Percentiles rank a stretch among this genome's conserved stretches.
Conservation (phyloP, 2,797 vertebrate genomes). For the Neostethus bicornis region DNA sequence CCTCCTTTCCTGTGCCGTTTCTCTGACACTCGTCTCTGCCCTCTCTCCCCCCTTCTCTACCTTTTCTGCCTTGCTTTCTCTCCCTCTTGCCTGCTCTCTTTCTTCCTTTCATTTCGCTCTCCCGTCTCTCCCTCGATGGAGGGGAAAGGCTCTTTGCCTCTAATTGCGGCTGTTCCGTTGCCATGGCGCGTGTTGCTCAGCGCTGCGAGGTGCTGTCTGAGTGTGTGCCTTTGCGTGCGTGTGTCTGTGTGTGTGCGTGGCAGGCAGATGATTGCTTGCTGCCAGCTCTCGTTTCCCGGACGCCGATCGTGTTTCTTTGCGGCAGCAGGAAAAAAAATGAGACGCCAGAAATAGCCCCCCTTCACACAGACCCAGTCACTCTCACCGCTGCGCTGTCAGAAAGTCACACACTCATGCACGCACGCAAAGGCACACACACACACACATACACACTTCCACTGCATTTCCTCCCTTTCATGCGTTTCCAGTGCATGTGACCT, state of each 20-base stretch:
- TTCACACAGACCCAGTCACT: conserved; percentile 73
- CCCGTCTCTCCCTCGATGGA: conserved; percentile 76
- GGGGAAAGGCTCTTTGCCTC: conserved; percentile 80
- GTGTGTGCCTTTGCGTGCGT: conserved; percentile 41
- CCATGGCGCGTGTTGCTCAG: conserved; percentile 78
- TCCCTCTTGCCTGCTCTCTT: conserved; percentile 61
- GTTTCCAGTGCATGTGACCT: conserved; percentile 58
- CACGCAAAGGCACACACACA: conserved; percentile 13
- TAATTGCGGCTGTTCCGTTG: conserved; percentile 82
- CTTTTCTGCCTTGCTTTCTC: conserved; percentile 34
- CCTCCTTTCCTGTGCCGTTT: conserved; percentile 59
- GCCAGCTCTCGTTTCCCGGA: conserved; percentile 81
- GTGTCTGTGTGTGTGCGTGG: conserved; percentile 45
- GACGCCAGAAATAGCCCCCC: conserved; percentile 79
- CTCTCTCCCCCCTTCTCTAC: conserved; percentile 15
- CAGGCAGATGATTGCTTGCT: conserved; percentile 80
- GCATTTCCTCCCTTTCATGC: conserved; percentile 59
- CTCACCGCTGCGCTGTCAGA: conserved; percentile 70
- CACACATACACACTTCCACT: conserved; percentile 32
- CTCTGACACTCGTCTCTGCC: conserved; percentile 57
- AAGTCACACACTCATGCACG: conserved; percentile 39
- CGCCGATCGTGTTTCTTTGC: conserved; percentile 79
- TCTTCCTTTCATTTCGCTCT: conserved; percentile 73
- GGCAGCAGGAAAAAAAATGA: conserved; percentile 69
- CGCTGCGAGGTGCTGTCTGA: conserved; percentile 66